Percentiles rank a stretch among this genome's conserved stretches.
Conservation (phyloP, 2,797 vertebrate species). For the Aulostomus chinensis region DNA sequence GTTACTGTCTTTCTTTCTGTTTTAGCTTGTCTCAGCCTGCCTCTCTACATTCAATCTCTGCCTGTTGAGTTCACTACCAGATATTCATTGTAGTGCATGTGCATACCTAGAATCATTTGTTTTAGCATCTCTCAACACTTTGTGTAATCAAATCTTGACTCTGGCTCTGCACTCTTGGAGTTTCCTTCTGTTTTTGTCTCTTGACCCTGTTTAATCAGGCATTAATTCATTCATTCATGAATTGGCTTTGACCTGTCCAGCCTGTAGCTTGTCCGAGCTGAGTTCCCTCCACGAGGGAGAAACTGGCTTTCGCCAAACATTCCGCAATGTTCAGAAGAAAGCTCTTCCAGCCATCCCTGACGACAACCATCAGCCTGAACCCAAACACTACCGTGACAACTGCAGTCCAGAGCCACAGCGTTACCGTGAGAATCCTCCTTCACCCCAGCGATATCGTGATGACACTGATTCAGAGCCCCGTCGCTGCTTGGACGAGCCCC, state of each 20-base stretch:
- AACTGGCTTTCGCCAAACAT: slow-evolving; percentile 84
- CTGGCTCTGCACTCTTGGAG: neutral
- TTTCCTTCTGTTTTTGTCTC: neutral
- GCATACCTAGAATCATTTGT: slow-evolving; percentile 14
- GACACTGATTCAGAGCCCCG: slow-evolving; percentile 30
- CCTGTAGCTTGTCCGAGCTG: slow-evolving; percentile 90
- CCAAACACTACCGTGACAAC: slow-evolving; percentile 41
- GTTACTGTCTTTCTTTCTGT: neutral
- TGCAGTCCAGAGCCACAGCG: slow-evolving; percentile 52
- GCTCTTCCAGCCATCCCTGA: slow-evolving; percentile 87
- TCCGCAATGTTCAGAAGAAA: slow-evolving; percentile 86
- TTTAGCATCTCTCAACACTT: neutral
- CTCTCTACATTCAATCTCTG: slow-evolving; percentile 14
- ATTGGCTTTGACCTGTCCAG: slow-evolving; percentile 46
- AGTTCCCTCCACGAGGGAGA: slow-evolving; percentile 93
- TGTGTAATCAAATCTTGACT: neutral
- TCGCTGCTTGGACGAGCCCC: slow-evolving; percentile 29
- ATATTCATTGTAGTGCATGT: slow-evolving; percentile 8
- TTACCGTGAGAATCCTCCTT: slow-evolving; percentile 31
- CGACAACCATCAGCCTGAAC: slow-evolving; percentile 78
- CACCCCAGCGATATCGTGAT: slow-evolving; percentile 41
- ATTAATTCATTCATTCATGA: neutral
- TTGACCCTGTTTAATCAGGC: neutral
- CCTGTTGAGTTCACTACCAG: neutral
- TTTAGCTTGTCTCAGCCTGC: slow-evolving; percentile 26